Percentiles rank a stretch among this genome's conserved stretches.
phyloP scores from a whole-genome alignment of 2,113 vertebrate species.

The Bos taurus region ARS-UCD2.0 NC_037331.1:94475501-94476000 shows the following conservation, averaged over 20 bases:
- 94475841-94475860: background rate
- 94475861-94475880: background rate
- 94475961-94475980: background rate
- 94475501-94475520: background rate
- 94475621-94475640: background rate
- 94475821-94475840: background rate
- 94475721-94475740: background rate
- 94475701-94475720: background rate
- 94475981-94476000: background rate
- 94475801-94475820: background rate
- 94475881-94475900: background rate
- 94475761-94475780: background rate
- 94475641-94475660: background rate
- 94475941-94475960: background rate
- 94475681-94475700: background rate
- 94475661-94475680: background rate
- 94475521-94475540: background rate
- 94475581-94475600: background rate
- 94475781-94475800: background rate
- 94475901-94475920: background rate
- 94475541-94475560: background rate
- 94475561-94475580: background rate
- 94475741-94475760: background rate
- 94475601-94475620: background rate
- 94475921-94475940: background rate